These are phyloP conservation scores for Aviceda subcristata DNA, from an alignment of 2,113 vertebrate species.

Conservation along the genomic window DNA sequence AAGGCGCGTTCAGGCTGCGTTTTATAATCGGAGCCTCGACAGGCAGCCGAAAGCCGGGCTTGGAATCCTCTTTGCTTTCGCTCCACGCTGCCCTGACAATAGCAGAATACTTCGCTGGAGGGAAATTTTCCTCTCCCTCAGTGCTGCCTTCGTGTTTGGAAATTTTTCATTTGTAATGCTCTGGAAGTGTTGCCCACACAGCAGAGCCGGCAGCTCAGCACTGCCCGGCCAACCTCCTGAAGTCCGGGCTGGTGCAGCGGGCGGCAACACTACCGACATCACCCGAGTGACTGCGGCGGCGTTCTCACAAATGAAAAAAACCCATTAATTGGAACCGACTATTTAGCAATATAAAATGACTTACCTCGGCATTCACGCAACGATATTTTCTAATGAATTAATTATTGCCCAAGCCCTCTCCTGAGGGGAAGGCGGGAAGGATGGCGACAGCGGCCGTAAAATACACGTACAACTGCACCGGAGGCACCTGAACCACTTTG, in stretches of 20 bases:
- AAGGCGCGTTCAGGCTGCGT: neutral
- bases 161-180: neutral
- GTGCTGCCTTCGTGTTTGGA: neutral
- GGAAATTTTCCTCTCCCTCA: neutral
- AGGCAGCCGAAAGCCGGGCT: neutral
- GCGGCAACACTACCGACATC: neutral
- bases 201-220: neutral
- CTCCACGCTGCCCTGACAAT: neutral
- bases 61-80: neutral
- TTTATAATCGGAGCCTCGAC: neutral
- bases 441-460: neutral
- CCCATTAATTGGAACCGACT: neutral
- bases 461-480: rapidly evolving
- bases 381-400: neutral
- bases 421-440: neutral
- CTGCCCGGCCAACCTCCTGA: neutral
- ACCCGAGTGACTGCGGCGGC: neutral
- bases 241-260: neutral
- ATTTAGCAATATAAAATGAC: neutral
- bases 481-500: neutral
- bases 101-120: neutral
- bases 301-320: neutral
- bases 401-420: neutral
- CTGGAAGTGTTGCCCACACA: neutral
- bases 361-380: rapidly evolving